These are phyloP conservation scores for Frankliniella fusca DNA, from an alignment of 2,888 invertebrate genomes.

Conservation along the genomic window DNA sequence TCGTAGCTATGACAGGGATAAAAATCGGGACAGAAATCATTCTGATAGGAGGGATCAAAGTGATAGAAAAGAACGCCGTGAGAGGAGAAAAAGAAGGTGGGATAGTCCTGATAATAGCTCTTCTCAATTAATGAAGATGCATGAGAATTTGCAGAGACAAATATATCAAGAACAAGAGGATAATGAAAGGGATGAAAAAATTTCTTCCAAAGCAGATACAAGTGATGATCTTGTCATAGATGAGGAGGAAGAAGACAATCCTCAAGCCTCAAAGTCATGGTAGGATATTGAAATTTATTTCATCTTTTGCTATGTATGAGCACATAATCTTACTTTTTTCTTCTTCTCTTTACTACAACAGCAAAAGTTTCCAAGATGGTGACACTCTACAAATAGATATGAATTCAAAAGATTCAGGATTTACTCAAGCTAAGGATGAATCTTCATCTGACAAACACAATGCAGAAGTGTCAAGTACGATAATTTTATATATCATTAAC, in stretches of 20 bases:
- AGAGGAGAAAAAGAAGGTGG: conserved; percentile 46
- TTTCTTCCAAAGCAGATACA: background rate
- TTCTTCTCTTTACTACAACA: background rate
- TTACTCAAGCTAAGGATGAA: background rate
- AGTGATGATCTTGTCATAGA: conserved; percentile 36
- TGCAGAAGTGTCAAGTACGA: background rate
- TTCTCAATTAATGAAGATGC: background rate
- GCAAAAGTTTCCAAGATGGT: background rate
- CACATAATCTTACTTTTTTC: background rate
- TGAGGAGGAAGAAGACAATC: background rate
- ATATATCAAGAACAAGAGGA: background rate
- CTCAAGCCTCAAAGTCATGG: background rate
- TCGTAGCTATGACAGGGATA: conserved; percentile 51
- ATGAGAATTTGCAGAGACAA: background rate
- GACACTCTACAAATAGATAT: background rate
- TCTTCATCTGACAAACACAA: background rate
- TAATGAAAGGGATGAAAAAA: background rate
- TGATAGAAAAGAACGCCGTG: conserved; percentile 41
- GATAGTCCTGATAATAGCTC: conserved; percentile 35
- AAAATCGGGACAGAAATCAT: conserved; percentile 46
- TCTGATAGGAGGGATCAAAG: conserved; percentile 46
- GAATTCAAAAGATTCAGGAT: background rate
- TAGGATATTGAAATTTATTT: background rate
- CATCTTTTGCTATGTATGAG: background rate
- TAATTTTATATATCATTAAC: background rate